Base-by-base conservation (phyloP, 37 sponge, comb jelly and placozoan genomes). In the Diacarnus erythraeanus region DNA sequence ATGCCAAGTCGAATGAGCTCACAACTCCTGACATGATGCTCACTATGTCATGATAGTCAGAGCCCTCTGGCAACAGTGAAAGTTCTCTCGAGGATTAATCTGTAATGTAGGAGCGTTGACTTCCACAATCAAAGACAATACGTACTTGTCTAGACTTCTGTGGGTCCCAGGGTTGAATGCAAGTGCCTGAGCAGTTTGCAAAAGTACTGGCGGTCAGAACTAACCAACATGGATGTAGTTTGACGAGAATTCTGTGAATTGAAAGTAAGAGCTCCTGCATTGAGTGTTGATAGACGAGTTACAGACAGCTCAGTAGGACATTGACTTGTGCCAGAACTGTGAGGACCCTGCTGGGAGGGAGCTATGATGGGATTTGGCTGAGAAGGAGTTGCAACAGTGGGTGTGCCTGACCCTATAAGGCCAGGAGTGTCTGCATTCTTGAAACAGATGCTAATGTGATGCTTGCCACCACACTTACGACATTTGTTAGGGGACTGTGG, bases 401-500 rank as follows among this genome's bases (percentile, higher is more conserved):
- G n/a, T n/a, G n/a, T n/a, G n/a, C n/a, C n/a, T n/a, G n/a, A n/a
- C n/a, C n/a, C n/a, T n/a, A n/a, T n/a, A n/a, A 29, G 74, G 4
- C 23, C 57, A 4, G 57, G 4, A 4, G 9, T 15, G 4, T 29
- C 26, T 20, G 20, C n/a, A 10, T 26, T 73, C 56, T 23, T 73
- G 12, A 43, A 30, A 69, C 86, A 85, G 33, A 87, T 80, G 27
- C 56, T 43, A 23, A 41, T 38, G 77, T 87, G 87, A 58, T 87
- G 87, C 27, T 38, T 34, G 1, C 77, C 81, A 36, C 39, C 26
- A 81, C 80, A 12, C 36, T 34, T 1, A 8, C 43, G 58, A 81
- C 80, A 36, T 61, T 80, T 2, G 22, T 2, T 2, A 30, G 34
- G 2, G 81, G 74, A 43, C n/a, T n/a, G n/a, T 58, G 68, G 38